Base-by-base conservation (phyloP, 53 echinoderm and acorn worm species). In the Temnopleurus reevesii region DNA sequence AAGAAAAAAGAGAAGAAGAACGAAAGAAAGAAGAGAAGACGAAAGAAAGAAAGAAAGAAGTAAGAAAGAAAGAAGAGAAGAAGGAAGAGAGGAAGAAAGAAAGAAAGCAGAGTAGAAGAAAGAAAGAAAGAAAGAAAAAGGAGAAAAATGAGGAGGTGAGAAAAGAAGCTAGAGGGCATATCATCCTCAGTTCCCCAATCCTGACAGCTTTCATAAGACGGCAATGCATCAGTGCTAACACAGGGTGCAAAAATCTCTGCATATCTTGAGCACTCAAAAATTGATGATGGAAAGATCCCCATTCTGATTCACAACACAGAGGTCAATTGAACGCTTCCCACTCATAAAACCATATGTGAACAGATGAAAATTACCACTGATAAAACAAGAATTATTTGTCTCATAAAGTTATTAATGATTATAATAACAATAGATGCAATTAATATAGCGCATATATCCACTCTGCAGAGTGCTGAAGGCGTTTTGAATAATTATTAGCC, bases 211-310 rank as follows among this genome's bases (percentile, higher is more conserved):
- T 47, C 47, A 79, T 79, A 47, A 79, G 79, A 46, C 23, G 79
- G 49, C 46, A 79, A 79, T 79, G 79, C 79, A 79, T 79, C 79
- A 79, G 12, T 79, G 79, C 79, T 49, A 49, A 28, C 49, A 49
- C 49, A 18, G 79, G 30, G 79, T 79, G 46, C 27, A 15, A 79
- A 46, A 25, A 79, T 28, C 46, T 79, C 79, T 49, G 38, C 36
- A 46, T 47, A 79, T 23, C 47, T 49, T 47, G 46, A 27, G 49
- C 49, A 79, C 79, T 30, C 23, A 15, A 71, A 71, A 1, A 18
- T 65, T 17, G 5, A 13, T 5, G 19, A 71, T 19, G 41, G 41
- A 33, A 15, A 41, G 71, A 41, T n/a, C 71, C 36, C 43, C 21
- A 23, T 71, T 8, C 71, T 12, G n/a, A n/a, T n/a, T n/a, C n/a